Conservation (phyloP, 2,113 vertebrate species). For the Maccullochella peelii region DNA sequence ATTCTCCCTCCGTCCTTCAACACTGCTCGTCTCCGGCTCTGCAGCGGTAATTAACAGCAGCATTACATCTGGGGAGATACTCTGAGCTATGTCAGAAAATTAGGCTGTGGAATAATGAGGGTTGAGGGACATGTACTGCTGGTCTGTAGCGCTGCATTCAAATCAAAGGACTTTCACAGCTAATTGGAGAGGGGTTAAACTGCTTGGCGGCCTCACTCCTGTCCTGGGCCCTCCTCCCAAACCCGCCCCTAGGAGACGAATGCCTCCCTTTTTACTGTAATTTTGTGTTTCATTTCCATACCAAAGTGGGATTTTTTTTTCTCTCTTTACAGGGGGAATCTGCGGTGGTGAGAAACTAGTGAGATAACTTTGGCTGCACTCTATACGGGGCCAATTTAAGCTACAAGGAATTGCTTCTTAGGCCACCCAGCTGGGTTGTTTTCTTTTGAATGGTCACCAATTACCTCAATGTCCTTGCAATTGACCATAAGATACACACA, state of each 20-base stretch:
- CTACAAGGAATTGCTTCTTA: constrained; percentile 40
- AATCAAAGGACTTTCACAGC: constrained; percentile 86
- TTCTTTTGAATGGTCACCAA: constrained; percentile 47
- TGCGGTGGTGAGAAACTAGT: constrained; percentile 16
- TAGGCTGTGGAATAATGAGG: constrained; percentile 87
- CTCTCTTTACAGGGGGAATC: constrained; percentile 63
- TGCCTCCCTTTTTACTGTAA: constrained; percentile 80
- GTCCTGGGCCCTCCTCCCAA: constrained; percentile 76
- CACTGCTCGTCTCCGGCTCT: constrained; percentile 71
- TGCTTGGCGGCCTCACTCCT: constrained; percentile 82
- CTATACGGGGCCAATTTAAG: constrained; percentile 46
- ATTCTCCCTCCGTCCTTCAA: constrained; percentile 76
- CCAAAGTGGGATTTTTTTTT: constrained; percentile 78
- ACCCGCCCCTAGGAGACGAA: constrained; percentile 78
- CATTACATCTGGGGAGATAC: constrained; percentile 85
- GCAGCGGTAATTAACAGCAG: constrained; percentile 87
- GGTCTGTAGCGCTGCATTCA: constrained; percentile 83
- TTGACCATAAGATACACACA: constrained; percentile 42
- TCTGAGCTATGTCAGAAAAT: constrained; percentile 86
- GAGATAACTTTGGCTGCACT: constrained; percentile 43
- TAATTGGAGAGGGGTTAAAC: constrained; percentile 91
- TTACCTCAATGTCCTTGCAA: constrained; percentile 40
- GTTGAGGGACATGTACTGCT: constrained; percentile 81
- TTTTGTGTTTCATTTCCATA: constrained; percentile 84
- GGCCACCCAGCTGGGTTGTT: constrained; percentile 45